These are phyloP conservation scores for Phataginus tricuspis DNA, from an alignment of 2,797 vertebrate genomes.

Conservation along the genomic window DNA sequence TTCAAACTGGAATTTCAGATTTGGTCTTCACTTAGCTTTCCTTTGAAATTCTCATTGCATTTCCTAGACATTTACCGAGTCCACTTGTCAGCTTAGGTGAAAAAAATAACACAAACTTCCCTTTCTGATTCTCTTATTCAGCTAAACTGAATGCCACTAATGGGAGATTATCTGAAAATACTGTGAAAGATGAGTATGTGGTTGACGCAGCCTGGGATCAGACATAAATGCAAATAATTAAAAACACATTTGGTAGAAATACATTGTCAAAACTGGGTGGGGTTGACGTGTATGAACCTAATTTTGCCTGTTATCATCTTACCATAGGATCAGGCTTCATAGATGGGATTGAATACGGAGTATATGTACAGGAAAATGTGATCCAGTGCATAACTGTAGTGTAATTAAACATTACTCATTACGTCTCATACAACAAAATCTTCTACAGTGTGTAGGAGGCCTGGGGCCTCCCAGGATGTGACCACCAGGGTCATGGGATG, in stretches of 20 bases:
- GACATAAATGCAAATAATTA: not conserved
- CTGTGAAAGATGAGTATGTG: not conserved
- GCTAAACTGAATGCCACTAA: not conserved
- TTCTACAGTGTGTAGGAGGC: not conserved
- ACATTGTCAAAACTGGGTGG: not conserved
- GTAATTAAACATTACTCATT: not conserved
- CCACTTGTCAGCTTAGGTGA: not conserved
- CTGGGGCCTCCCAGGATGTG: not conserved
- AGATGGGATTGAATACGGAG: not conserved
- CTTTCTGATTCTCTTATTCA: not conserved
- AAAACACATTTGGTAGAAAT: not conserved
- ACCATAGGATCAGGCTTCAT: not conserved
- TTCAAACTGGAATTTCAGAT: slow-evolving; percentile 7
- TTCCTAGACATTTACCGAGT: not conserved
- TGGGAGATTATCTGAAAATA: not conserved
- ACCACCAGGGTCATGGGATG: not conserved
- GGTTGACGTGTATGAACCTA: not conserved
- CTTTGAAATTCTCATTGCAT: not conserved
- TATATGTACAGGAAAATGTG: not conserved
- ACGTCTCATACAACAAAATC: not conserved
- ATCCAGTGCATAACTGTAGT: not conserved
- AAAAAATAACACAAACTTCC: not conserved
- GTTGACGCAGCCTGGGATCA: not conserved
- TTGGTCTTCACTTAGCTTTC: not conserved
- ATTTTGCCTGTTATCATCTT: not conserved